Evolutionary conservation across 2,797 vertebrate genomes (phyloP), one percentile per base, ranked within the genome.

Genomic region (Rhabdophis nuchalis): DNA sequence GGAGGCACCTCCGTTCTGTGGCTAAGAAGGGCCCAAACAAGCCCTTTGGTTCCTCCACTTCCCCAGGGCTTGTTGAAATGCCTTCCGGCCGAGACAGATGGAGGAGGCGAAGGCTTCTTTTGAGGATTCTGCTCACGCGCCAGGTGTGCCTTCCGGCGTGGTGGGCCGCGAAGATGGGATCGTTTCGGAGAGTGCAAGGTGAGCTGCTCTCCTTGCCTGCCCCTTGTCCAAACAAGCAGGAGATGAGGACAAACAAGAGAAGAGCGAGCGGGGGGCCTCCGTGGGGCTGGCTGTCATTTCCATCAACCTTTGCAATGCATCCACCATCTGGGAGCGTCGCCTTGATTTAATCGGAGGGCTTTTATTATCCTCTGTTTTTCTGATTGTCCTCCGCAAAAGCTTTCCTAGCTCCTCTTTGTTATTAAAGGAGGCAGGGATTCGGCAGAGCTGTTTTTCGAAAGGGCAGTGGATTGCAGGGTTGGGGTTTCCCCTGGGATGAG

Each of bases 341-440:
- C 95, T 94, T 93, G 2, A 29, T 94, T 93, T 94, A 96, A 96
- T 94, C 94, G 54, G 8, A 23, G 58, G 91, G 95, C 95, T 95
- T 95, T 95, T 8, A 12, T 93, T 14, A 97, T 96, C 95, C 4
- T 94, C 93, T 4, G 14, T 18, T 32, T n/a, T 36, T 72, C 64
- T 93, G 95, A 95, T 92, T 94, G 11, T 91, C 90, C 92, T 82
- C 7, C 93, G 95, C 94, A 93, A 94, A 94, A 90, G 89, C 9
- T 68, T 32, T 68, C 14, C 64, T 68, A 32, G 16, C 64, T 18
- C 14, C 64, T 8, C 14, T 72, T 72, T 18, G 64, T 32, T 16
- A 18, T 72, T 36, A 72, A 72, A 72, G 14, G 64, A 72, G 14
- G 7, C 61, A n/a, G 29, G 29, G 29, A 68, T 1, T 68, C 14